Evolutionary conservation across 2,888 invertebrate species (phyloP).

Genomic region (Dyspetes luteomarginatus): DNA sequence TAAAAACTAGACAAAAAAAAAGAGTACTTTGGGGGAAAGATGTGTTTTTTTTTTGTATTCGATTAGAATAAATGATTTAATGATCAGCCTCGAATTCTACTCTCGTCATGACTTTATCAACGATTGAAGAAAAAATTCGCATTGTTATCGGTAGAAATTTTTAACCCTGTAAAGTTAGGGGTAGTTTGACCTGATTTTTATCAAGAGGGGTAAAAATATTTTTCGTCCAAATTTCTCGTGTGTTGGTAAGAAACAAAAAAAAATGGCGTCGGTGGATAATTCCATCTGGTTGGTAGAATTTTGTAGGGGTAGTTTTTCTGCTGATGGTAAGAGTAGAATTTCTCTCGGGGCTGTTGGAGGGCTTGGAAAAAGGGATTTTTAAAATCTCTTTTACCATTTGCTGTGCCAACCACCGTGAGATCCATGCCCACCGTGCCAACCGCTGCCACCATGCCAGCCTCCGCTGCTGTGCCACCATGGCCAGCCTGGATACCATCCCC

Average conservation of each 20-base stretch:
- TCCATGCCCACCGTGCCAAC: constrained; percentile 61
- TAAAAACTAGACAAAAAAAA: constrained; percentile 24
- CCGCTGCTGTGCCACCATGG: constrained; percentile 65
- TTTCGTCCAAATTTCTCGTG: background rate
- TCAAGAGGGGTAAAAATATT: background rate
- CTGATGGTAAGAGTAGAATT: constrained; percentile 33
- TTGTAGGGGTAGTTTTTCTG: background rate
- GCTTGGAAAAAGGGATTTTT: background rate
- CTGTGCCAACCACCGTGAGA: constrained; percentile 68
- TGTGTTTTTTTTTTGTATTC: background rate
- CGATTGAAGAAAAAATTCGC: background rate
- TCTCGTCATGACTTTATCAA: background rate
- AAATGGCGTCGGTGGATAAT: background rate
- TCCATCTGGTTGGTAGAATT: background rate
- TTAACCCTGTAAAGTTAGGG: background rate
- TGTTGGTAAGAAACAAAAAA: background rate
- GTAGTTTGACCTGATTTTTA: background rate
- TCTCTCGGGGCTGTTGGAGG: background rate
- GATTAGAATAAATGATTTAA: constrained; percentile 13
- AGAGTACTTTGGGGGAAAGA: background rate
- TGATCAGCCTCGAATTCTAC: constrained; percentile 28
- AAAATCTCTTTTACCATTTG: constrained; percentile 66
- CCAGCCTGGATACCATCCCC: constrained; percentile 70
- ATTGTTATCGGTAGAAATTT: background rate
- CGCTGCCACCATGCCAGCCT: constrained; percentile 58